Base-by-base conservation (phyloP, 2,888 invertebrate species). In the Morpho deidamia region DNA sequence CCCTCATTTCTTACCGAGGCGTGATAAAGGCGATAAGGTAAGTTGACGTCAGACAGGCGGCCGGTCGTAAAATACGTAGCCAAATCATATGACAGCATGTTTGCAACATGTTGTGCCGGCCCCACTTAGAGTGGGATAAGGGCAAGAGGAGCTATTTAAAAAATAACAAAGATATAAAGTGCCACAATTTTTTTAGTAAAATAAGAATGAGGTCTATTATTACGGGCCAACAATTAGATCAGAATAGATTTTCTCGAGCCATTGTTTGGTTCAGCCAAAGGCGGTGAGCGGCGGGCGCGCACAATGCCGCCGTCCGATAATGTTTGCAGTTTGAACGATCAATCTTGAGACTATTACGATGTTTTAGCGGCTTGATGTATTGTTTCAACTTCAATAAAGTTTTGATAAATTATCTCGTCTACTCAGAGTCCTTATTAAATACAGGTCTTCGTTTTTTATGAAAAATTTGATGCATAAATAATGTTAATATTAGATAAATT, bases 331-430 rank as follows among this genome's bases (percentile, higher is more conserved):
- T 73, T 66, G 67, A 78, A 83, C 83, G 79, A 88, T 88, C 86
- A 86, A 88, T 88, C 87, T 87, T 79, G 73, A 70, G 78, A 73
- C 84, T 83, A 87, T 87, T 86, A 85, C 79, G 81, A 84, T 86
- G 85, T 83, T 85, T 87, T 87, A 86, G 83, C 84, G 82, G 78
- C 83, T 81, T 83, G 84, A 86, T 86, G 85, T 88, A 88, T 88
- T 88, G 88, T 88, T 87, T 85, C 80, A 80, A 84, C 81, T 77
- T 85, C 83, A 86, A 87, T 86, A 84, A 88, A 87, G 85, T 89
- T 88, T 86, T 87, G 88, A 88, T 88, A 83, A 85, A 89, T 86
- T 83, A 86, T 83, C 64, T 61, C 81, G 79, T 81, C 81, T 76
- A 77, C 76, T 70, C 70, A 72, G 72, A 71, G 72, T 78, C 78